Base-by-base conservation (phyloP, 2,797 vertebrate genomes). In the Geotrypetes seraphini region DNA sequence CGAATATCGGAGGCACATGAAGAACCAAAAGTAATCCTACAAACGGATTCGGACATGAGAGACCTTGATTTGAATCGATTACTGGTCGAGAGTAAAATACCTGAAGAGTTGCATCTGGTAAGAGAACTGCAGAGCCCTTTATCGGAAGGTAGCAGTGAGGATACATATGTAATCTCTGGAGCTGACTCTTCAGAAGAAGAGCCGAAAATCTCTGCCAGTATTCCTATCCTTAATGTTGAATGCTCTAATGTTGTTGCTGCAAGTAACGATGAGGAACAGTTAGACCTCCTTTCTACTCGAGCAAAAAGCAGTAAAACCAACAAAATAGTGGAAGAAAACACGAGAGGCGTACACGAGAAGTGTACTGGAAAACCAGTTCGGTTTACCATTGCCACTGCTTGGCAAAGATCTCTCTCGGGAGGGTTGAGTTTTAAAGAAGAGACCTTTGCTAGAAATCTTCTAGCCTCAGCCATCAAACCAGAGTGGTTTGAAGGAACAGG, bases 391-490 rank as follows among this genome's bases (percentile, higher is more conserved):
- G 47, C 68, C 12, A 69, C 87, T 3, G 69, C 78, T 10, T 82
- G 79, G 85, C 83, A 87, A 61, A 69, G 75, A 16, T 78, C 82
- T 3, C 50, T 71, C 10, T 74, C 78, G 3, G 66, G 54, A 6
- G 53, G 35, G 5, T 48, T 38, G 23, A 31, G 10, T 49, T 45
- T 43, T 8, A 66, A 76, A 28, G 72, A 89, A 4, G 61, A 56
- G 14, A 19, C 24, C 10, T 60, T 44, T 23, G 25, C 4, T 16
- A 60, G 46, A 43, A 63, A 32, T 26, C 54, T 50, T 16, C 53
- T 47, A 16, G 42, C 36, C 0, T 63, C 60, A 8, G 52, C 36
- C 31, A 6, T 49, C 19, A 69, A 19, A 22, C 39, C 60, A 6
- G 53, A 45, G 19, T 44, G 37, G 6, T 69, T 60, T 40, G 75